Percentiles rank a stretch among this genome's conserved stretches.
phyloP scores from a whole-genome alignment of 2,888 invertebrate species.

The Pristionchus fissidentatus region DNA sequence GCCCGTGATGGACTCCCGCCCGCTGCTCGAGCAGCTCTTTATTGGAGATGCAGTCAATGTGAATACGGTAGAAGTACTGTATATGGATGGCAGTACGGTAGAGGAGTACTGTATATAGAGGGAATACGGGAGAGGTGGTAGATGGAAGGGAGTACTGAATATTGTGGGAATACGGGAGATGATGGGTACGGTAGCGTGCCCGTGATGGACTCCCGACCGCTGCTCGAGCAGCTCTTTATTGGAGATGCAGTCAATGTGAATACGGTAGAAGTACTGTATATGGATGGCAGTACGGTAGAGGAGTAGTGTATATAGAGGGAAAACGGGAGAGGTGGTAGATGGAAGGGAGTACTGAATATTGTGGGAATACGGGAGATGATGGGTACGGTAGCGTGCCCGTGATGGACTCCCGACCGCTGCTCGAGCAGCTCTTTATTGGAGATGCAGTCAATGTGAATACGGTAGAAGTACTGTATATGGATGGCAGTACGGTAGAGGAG shows the following conservation, averaged over 20 bases:
- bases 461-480: neutral
- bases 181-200: neutral
- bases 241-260: constrained; percentile 23
- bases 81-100: neutral
- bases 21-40: constrained; percentile 42
- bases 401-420: neutral
- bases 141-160: too few species aligned
- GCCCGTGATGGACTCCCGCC: neutral
- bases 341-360: too few species aligned
- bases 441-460: constrained; percentile 4
- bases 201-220: neutral
- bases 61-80: neutral
- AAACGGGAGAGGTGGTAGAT: too few species aligned
- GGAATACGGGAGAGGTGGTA: too few species aligned
- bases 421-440: constrained; percentile 44
- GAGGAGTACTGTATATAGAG: too few species aligned
- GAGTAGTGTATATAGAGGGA: too few species aligned
- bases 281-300: neutral
- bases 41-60: constrained; percentile 21
- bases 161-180: neutral
- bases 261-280: neutral
- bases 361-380: neutral
- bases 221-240: constrained; percentile 41
- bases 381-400: neutral
- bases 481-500: neutral